Evolutionary conservation across 2,113 vertebrate species (phyloP).

Genomic region (Monarcha castaneiventris): DNA sequence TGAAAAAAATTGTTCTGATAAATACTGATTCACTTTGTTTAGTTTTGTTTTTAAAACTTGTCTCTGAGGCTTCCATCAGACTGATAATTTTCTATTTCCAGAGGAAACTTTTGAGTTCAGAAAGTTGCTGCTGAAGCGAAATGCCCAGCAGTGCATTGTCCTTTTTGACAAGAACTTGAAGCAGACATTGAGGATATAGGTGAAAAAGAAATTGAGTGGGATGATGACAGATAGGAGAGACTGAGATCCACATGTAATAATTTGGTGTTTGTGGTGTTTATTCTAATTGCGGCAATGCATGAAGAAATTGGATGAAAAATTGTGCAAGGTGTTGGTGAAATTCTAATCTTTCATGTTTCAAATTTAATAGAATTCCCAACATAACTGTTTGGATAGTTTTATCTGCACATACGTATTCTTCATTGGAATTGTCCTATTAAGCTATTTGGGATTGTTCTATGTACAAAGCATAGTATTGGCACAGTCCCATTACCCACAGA

Average conservation of each 20-base stretch:
- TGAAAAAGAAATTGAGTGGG: background rate
- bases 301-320: background rate
- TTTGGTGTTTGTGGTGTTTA: background rate
- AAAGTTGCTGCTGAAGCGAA: background rate
- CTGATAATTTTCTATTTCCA: background rate
- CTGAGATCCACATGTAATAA: background rate
- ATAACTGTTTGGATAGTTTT: background rate
- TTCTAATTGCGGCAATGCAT: background rate
- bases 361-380: background rate
- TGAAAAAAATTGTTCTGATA: background rate
- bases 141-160: background rate
- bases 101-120: background rate
- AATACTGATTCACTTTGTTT: background rate
- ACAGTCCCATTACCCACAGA: too few species aligned
- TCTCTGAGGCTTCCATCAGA: background rate
- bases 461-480: too few species aligned
- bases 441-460: accelerated
- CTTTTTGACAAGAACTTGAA: background rate
- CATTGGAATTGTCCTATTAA: background rate
- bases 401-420: background rate
- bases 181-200: background rate
- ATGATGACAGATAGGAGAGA: background rate
- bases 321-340: background rate
- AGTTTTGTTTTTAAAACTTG: background rate
- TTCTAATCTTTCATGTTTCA: background rate